Evolutionary conservation across 53 echinoderm and acorn worm species (phyloP).

Genomic region (Echinometra lucunter): DNA sequence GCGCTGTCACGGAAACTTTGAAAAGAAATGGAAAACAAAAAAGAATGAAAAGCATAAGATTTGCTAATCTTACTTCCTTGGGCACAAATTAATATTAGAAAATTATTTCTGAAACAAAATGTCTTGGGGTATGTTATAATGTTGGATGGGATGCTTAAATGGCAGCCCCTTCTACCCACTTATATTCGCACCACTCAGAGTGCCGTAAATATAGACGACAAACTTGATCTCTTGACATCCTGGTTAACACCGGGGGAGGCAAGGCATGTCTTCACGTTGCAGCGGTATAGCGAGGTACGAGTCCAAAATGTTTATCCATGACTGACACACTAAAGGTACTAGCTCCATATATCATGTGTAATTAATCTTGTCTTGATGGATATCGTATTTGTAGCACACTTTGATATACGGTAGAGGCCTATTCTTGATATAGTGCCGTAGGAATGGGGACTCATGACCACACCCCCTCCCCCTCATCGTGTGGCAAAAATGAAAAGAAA

Average conservation of each 20-base stretch:
- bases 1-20: too few species aligned
- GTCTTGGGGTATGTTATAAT: too few species aligned
- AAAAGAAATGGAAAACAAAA: too few species aligned
- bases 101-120: too few species aligned
- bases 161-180: too few species aligned
- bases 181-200: too few species aligned
- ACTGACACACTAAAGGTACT: neutral
- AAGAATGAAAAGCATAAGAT: too few species aligned
- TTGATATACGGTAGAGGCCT: too few species aligned
- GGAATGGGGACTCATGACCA: neutral
- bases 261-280: slow-evolving; percentile 11
- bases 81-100: too few species aligned
- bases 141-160: too few species aligned
- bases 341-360: neutral
- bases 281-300: neutral
- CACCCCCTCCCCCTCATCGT: neutral
- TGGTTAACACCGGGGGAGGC: neutral
- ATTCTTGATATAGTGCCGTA: neutral
- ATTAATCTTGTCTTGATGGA: neutral
- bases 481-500: neutral
- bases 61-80: too few species aligned
- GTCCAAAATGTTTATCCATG: slow-evolving; percentile 51
- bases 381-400: neutral
- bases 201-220: slow-evolving; percentile 54
- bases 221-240: slow-evolving; percentile 62